Evolutionary conservation across 30 jellyfish, hydroid and myxozoan species (phyloP).

Genomic region (Turritopsis rubra): DNA sequence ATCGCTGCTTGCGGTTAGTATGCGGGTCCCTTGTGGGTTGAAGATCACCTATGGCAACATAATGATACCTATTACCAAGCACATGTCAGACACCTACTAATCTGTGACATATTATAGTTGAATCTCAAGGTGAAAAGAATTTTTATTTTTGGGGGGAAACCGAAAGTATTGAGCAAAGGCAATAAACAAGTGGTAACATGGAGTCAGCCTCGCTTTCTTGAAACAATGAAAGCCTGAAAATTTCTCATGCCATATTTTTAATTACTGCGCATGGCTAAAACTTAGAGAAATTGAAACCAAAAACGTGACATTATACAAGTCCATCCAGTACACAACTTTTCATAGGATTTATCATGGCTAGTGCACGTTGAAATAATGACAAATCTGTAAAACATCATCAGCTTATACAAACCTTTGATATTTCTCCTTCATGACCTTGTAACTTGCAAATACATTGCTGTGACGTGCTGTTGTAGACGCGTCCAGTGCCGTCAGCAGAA

Average conservation of each 20-base stretch:
- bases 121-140: neutral
- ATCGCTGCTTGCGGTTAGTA: conserved; percentile 93
- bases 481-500: conserved; percentile 94
- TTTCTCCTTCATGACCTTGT: conserved; percentile 97
- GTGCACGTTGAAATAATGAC: neutral
- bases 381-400: neutral
- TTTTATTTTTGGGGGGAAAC: too few relatives aligned
- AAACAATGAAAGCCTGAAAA: too few relatives aligned
- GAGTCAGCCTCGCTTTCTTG: too few relatives aligned
- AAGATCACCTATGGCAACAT: conserved; percentile 53
- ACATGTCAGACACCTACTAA: neutral
- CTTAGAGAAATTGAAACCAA: too few relatives aligned
- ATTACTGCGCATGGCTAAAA: too few relatives aligned
- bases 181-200: too few relatives aligned
- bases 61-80: neutral
- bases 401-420: conserved; percentile 66
- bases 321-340: too few relatives aligned
- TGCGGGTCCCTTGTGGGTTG: conserved; percentile 96
- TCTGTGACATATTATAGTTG: neutral
- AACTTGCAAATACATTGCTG: conserved; percentile 81
- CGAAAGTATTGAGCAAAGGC: too few relatives aligned
- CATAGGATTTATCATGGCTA: too few relatives aligned
- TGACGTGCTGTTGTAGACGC: conserved; percentile 74
- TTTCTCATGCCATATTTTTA: too few relatives aligned
- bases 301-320: too few relatives aligned